Conservation (phyloP, 2,113 vertebrate species). For the Sakesphorus luctuosus region DNA sequence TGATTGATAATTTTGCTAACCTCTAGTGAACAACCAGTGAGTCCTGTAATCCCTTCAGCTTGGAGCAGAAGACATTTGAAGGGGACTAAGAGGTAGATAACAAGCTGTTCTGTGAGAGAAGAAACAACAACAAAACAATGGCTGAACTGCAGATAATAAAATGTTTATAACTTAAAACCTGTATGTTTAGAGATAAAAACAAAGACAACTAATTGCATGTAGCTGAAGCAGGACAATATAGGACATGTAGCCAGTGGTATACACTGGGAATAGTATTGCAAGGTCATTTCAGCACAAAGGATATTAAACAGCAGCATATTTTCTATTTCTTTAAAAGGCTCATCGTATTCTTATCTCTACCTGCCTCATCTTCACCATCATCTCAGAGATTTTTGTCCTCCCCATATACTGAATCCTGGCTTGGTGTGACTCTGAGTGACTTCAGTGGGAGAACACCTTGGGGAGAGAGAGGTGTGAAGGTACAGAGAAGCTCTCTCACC, state of each 20-base stretch:
- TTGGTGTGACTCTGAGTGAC: fast-evolving
- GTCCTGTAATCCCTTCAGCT: not conserved
- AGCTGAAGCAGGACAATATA: not conserved
- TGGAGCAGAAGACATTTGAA: not conserved
- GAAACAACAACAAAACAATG: not conserved
- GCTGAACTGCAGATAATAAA: not conserved
- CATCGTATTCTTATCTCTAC: not conserved
- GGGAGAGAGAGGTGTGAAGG: not conserved
- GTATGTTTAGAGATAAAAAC: not conserved
- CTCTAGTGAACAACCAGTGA: not conserved
- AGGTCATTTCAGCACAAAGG: not conserved
- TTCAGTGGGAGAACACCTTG: fast-evolving
- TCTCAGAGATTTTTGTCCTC: not conserved
- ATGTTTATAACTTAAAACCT: not conserved
- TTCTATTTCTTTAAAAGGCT: not conserved
- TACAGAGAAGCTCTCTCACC: not conserved
- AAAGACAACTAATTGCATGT: not conserved
- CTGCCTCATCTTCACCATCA: not conserved
- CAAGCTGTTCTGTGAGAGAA: not conserved
- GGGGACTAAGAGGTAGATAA: not conserved
- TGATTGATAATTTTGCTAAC: not conserved
- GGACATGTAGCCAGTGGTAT: not conserved
- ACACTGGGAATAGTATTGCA: not conserved
- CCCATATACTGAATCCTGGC: not conserved
- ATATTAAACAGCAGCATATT: not conserved